phyloP scores from a whole-genome alignment of 2,888 invertebrate species.

The Chrysotoxum bicinctum region DNA sequence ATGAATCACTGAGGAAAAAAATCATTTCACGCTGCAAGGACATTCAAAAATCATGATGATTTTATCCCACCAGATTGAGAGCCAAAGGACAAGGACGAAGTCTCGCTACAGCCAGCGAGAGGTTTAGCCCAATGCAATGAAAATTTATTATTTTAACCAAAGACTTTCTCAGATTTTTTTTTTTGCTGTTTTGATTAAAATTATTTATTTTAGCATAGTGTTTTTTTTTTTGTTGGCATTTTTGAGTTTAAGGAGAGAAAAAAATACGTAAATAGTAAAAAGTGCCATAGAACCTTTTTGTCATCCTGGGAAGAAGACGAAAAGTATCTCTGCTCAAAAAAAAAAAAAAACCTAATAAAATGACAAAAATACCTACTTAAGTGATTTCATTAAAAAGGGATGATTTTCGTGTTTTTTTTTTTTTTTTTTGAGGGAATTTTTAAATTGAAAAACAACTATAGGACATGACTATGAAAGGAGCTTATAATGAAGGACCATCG shows the following conservation, averaged over 20 bases:
- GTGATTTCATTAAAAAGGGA: slow-evolving; percentile 47
- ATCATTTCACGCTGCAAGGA: slow-evolving; percentile 50
- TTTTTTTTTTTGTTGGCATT: not conserved
- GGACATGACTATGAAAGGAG: slow-evolving; percentile 5
- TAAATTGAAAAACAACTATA: slow-evolving; percentile 39
- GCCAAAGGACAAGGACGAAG: slow-evolving; percentile 9
- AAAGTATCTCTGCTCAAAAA: not conserved
- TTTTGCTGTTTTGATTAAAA: slow-evolving; percentile 64
- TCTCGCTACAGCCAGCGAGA: not conserved
- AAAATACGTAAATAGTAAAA: slow-evolving; percentile 19
- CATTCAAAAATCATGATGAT: slow-evolving; percentile 15
- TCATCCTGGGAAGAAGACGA: slow-evolving; percentile 12
- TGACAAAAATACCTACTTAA: slow-evolving; percentile 32
- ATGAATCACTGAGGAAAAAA: slow-evolving; percentile 11
- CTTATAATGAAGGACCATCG: slow-evolving; percentile 34
- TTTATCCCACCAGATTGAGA: not conserved
- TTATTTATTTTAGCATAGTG: slow-evolving; percentile 63
- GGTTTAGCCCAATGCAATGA: slow-evolving; percentile 53
- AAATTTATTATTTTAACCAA: slow-evolving; percentile 58
- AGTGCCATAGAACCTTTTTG: slow-evolving; percentile 25
- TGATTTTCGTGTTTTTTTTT: not conserved
- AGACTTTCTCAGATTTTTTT: slow-evolving; percentile 26
- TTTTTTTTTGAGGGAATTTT: slow-evolving; percentile 3
- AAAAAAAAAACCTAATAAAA: not conserved
- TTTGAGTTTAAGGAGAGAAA: not conserved